Evolutionary conservation across 2,888 invertebrate species (phyloP).

Genomic region (Strigamia transsilvanica): DNA sequence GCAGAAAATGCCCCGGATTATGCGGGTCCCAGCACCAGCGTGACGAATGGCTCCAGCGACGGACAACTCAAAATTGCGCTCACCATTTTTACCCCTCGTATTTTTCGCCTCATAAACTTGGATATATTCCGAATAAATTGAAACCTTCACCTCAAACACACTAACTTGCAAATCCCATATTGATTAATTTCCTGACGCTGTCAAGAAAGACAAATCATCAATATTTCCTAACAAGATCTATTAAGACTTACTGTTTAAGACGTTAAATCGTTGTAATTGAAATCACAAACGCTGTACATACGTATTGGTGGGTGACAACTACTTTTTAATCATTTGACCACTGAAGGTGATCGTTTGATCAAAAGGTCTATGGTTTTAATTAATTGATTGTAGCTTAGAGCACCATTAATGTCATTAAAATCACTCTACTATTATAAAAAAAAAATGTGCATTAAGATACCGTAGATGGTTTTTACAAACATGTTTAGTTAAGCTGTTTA

Average conservation of each 20-base stretch:
- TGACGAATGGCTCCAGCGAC: slow-evolving; percentile 4
- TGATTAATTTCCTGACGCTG: neutral
- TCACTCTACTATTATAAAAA: too few relatives aligned
- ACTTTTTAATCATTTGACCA: too few relatives aligned
- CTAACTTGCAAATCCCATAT: neutral
- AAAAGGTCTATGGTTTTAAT: too few relatives aligned
- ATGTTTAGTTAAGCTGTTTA: too few relatives aligned
- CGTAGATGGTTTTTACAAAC: too few relatives aligned
- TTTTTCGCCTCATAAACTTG: neutral
- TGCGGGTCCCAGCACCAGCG: slow-evolving; percentile 21
- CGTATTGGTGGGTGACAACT: too few relatives aligned
- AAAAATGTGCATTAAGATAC: too few relatives aligned
- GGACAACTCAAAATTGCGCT: slow-evolving; percentile 10
- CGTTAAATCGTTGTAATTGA: neutral
- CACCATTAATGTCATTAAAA: too few relatives aligned
- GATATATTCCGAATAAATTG: slow-evolving; percentile 10
- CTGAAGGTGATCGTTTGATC: too few relatives aligned
- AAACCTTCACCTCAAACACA: neutral
- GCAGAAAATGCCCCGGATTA: slow-evolving; percentile 13
- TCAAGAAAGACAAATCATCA: neutral
- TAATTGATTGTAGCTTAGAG: too few relatives aligned
- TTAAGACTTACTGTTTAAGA: neutral
- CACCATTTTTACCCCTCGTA: slow-evolving; percentile 7
- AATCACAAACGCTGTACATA: too few relatives aligned
- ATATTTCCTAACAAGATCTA: neutral